These are phyloP conservation scores for Abscondita cerata DNA, from an alignment of 2,888 invertebrate species.

Conservation along the genomic window DNA sequence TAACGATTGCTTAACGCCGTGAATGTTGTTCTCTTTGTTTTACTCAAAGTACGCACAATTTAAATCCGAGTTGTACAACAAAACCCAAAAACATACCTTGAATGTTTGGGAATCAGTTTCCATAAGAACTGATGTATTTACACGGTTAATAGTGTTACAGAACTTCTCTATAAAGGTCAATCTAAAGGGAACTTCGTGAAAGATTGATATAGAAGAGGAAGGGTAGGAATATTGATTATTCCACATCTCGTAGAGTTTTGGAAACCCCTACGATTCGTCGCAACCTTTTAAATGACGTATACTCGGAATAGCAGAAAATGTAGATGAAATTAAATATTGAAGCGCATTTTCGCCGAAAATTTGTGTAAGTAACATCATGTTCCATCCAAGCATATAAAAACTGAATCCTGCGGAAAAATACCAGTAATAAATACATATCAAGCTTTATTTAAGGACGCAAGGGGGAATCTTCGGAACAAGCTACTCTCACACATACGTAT, in stretches of 20 bases:
- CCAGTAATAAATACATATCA: conserved; percentile 22
- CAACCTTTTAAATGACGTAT: conserved; percentile 24
- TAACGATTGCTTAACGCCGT: too few relatives aligned
- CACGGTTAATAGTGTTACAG: conserved; percentile 14
- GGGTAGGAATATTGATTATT: conserved; percentile 57
- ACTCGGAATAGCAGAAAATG: conserved; percentile 13
- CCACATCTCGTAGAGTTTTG: conserved; percentile 46
- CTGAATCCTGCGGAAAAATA: conserved; percentile 18
- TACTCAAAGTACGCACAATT: too few relatives aligned
- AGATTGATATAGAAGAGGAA: conserved; percentile 42
- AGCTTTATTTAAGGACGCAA: conserved; percentile 18
- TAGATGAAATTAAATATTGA: neutral
- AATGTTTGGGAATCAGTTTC: neutral
- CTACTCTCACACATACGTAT: conserved; percentile 20
- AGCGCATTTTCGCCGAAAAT: neutral
- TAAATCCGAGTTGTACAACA: too few relatives aligned
- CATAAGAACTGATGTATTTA: conserved; percentile 6
- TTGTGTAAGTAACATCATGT: conserved; percentile 13
- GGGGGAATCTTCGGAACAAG: conserved; percentile 25
- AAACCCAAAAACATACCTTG: too few relatives aligned
- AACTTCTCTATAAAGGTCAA: conserved; percentile 20
- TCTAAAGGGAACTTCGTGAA: conserved; percentile 21
- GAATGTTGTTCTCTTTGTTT: too few relatives aligned
- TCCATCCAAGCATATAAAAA: neutral
- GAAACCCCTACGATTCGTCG: conserved; percentile 35